These are phyloP conservation scores for Bovichtus variegatus DNA, from an alignment of 2,797 vertebrate species.

Conservation along the genomic window DNA sequence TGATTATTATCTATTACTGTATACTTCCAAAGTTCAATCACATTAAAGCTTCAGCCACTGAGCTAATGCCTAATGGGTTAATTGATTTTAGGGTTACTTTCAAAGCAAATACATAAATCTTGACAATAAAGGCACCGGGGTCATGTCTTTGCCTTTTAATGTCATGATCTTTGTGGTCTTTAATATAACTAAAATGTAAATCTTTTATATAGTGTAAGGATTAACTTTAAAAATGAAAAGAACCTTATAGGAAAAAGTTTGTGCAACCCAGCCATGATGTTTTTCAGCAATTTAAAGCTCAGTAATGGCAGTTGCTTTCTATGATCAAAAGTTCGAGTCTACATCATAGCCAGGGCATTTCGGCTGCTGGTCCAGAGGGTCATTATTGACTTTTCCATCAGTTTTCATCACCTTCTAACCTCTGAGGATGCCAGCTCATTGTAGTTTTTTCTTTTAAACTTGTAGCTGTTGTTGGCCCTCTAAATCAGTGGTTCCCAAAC, in stretches of 20 bases:
- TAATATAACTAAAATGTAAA: background rate
- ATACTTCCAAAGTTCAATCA: background rate
- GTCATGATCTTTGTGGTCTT: background rate
- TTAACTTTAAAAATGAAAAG: background rate
- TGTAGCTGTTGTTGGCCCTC: background rate
- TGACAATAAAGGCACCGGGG: background rate
- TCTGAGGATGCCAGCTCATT: slow-evolving; percentile 36
- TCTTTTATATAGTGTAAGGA: background rate
- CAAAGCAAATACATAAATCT: background rate
- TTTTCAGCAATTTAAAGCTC: slow-evolving; percentile 10
- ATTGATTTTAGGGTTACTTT: background rate
- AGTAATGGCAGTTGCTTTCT: background rate
- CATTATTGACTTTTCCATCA: slow-evolving; percentile 67
- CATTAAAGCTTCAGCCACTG: background rate
- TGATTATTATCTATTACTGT: background rate
- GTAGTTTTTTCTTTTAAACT: slow-evolving; percentile 24
- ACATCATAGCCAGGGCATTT: slow-evolving; percentile 11
- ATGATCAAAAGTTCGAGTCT: slow-evolving; percentile 14
- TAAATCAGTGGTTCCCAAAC: slow-evolving; percentile 13
- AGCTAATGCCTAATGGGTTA: background rate
- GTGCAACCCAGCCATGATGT: background rate
- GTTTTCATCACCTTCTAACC: slow-evolving; percentile 44
- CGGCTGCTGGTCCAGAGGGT: slow-evolving; percentile 52
- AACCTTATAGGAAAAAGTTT: background rate
- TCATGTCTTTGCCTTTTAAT: background rate